Conservation (phyloP, 2,888 invertebrate genomes). For the Campoletis raptor region DNA sequence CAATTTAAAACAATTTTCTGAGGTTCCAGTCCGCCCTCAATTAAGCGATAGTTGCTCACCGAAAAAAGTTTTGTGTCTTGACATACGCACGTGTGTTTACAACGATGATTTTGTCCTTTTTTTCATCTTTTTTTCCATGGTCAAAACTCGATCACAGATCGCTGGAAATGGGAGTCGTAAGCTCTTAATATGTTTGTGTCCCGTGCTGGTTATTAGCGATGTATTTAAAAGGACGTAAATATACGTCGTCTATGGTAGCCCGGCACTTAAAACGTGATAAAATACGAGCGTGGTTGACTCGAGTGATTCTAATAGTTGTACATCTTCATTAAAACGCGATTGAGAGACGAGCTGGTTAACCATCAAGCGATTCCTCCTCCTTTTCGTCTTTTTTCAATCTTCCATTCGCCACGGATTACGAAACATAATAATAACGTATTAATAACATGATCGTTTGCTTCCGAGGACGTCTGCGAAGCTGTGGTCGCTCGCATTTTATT, state of each 20-base stretch:
- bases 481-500: not conserved
- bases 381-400: slow-evolving; percentile 8
- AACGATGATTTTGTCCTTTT: not conserved
- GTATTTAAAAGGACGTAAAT: slow-evolving; percentile 50
- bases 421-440: slow-evolving; percentile 6
- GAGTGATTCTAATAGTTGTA: slow-evolving; percentile 39
- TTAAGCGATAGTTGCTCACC: not conserved
- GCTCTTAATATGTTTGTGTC: slow-evolving; percentile 9
- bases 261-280: not conserved
- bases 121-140: not conserved
- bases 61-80: not conserved
- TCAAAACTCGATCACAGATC: not conserved
- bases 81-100: not conserved
- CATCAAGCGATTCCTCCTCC: slow-evolving; percentile 16
- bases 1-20: no score
- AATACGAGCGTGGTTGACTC: slow-evolving; percentile 13
- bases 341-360: slow-evolving; percentile 22
- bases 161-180: slow-evolving; percentile 15
- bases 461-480: slow-evolving; percentile 3
- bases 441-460: slow-evolving; percentile 21
- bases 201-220: slow-evolving; percentile 36
- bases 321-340: slow-evolving; percentile 59
- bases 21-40: no score
- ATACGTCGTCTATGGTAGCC: not conserved
- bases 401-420: not conserved